phyloP scores from a whole-genome alignment of 2,797 vertebrate species.

The Poecilia wingei region DNA sequence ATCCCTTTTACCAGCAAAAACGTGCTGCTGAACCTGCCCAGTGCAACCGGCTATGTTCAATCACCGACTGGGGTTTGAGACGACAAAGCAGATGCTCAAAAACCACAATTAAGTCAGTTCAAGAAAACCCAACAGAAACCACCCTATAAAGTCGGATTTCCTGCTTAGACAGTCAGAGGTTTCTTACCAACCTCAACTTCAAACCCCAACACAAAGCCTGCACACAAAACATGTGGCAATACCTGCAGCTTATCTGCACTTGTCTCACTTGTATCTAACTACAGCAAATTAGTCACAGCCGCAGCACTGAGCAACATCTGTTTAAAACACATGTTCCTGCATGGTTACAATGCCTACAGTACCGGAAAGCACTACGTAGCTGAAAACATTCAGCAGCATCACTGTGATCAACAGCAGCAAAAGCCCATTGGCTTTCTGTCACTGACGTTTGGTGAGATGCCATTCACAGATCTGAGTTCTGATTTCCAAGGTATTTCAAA shows the following conservation, averaged over 20 bases:
- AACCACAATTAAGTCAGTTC: background rate
- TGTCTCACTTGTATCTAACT: background rate
- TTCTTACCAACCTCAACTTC: background rate
- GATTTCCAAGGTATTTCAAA: background rate
- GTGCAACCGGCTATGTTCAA: background rate
- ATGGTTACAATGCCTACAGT: too few relatives aligned
- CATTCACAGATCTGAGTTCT: background rate
- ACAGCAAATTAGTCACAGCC: background rate
- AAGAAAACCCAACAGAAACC: background rate
- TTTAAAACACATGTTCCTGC: background rate
- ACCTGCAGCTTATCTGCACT: background rate
- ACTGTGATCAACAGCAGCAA: background rate
- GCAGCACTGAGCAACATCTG: background rate
- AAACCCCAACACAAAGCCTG: background rate
- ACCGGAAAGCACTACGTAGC: background rate
- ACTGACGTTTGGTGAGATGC: background rate
- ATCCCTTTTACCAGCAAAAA: background rate
- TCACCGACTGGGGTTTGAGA: background rate
- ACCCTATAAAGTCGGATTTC: background rate
- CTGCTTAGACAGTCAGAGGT: background rate
- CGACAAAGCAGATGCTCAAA: background rate
- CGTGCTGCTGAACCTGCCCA: background rate
- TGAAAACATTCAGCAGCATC: background rate
- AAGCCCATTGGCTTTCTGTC: background rate
- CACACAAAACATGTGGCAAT: background rate